These are phyloP conservation scores for Speoplatyrhinus poulsoni DNA, from an alignment of 2,113 vertebrate species.

Conservation along the genomic window DNA sequence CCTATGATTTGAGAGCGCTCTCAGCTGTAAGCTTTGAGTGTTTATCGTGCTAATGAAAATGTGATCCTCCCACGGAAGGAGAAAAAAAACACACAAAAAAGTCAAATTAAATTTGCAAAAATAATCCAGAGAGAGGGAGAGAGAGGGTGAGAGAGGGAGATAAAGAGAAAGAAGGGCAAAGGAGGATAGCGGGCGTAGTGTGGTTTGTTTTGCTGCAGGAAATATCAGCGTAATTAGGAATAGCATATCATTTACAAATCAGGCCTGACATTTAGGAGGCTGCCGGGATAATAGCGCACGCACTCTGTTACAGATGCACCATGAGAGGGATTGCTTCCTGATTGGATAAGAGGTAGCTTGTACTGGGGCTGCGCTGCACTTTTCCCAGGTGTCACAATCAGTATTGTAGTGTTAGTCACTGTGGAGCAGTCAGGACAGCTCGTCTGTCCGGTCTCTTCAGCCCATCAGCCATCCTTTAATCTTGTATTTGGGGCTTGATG, in stretches of 20 bases:
- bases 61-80: constrained; percentile 17
- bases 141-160: not conserved
- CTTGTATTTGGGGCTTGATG: not conserved
- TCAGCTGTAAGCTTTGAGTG: constrained; percentile 44
- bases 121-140: not conserved
- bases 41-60: constrained; percentile 3
- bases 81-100: not conserved
- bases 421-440: not conserved
- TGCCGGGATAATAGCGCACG: constrained; percentile 49
- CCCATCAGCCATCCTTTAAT: not conserved
- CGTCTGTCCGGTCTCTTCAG: constrained; percentile 21
- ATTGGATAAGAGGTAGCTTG: constrained; percentile 37
- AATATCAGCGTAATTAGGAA: constrained; percentile 67
- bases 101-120: not conserved
- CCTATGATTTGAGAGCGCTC: not conserved
- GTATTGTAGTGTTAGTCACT: constrained; percentile 35
- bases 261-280: constrained; percentile 67
- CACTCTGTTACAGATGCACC: constrained; percentile 50
- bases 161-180: not conserved
- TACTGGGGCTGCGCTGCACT: constrained; percentile 17
- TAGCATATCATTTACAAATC: constrained; percentile 71
- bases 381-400: constrained; percentile 56
- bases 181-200: constrained; percentile 10
- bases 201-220: constrained; percentile 60
- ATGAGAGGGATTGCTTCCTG: constrained; percentile 51